phyloP scores from a whole-genome alignment of 2,113 vertebrate species.

The Chaenogobius annularis region DNA sequence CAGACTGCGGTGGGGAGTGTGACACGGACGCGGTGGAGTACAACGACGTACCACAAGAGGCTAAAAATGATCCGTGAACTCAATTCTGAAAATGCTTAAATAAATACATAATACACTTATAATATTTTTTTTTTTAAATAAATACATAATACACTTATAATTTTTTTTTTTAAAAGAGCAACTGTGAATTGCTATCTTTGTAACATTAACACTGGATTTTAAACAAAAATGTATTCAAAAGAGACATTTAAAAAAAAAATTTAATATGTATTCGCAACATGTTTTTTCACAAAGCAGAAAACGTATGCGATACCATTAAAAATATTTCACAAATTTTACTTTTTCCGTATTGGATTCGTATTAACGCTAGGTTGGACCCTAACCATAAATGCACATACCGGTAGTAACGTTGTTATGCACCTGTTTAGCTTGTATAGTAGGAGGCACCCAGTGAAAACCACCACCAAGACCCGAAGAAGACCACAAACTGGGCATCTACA shows the following conservation, averaged over 20 bases:
- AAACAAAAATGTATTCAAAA: too few relatives aligned
- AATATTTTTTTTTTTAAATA: too few relatives aligned
- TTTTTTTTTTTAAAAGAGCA: too few relatives aligned
- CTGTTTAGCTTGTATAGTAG: not conserved
- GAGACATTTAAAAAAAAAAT: too few relatives aligned
- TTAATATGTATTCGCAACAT: not conserved
- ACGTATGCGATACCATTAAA: not conserved
- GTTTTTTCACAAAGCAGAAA: not conserved
- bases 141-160: too few relatives aligned
- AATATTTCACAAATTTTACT: not conserved
- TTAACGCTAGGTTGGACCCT: not conserved
- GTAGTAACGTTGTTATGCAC: not conserved
- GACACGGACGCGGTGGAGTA: conserved; percentile 48
- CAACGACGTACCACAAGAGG: conserved; percentile 6
- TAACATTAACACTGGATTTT: too few relatives aligned
- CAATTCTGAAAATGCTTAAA: not conserved
- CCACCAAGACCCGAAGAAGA: not conserved
- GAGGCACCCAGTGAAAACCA: not conserved
- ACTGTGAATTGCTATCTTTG: too few relatives aligned
- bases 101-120: not conserved
- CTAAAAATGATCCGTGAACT: not conserved
- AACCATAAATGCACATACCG: not conserved
- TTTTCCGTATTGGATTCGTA: not conserved
- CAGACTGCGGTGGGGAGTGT: conserved; percentile 58
- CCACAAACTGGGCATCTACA: not conserved